These are phyloP conservation scores for Eueides isabella DNA, from an alignment of 1,140 invertebrate genomes.

Conservation along the genomic window DNA sequence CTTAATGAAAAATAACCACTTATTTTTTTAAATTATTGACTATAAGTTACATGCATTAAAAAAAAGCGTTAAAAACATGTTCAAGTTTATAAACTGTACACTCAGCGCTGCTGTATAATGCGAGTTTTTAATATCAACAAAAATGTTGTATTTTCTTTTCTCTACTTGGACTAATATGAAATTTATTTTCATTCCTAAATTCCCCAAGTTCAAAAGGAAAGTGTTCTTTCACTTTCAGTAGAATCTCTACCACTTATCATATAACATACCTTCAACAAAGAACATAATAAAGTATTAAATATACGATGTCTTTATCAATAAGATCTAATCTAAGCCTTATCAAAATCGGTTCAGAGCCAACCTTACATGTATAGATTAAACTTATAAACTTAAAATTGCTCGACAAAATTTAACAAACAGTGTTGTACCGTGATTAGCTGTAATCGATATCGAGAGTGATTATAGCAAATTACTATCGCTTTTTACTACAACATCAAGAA, in stretches of 20 bases:
- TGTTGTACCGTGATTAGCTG: constrained; percentile 17
- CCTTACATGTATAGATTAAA: constrained; percentile 7
- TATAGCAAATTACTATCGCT: constrained; percentile 21
- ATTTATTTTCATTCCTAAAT: too few relatives aligned
- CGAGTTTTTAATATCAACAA: too few relatives aligned
- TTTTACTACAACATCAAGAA: neutral
- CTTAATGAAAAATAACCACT: too few relatives aligned
- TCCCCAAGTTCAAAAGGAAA: too few relatives aligned
- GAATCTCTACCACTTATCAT: neutral
- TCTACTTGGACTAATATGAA: too few relatives aligned
- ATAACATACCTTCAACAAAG: neutral
- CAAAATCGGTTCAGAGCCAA: neutral
- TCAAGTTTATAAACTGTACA: too few relatives aligned
- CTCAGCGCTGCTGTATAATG: too few relatives aligned
- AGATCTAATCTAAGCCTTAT: constrained; percentile 5
- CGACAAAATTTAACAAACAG: constrained; percentile 19
- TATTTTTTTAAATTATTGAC: too few relatives aligned
- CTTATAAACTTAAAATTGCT: constrained; percentile 16
- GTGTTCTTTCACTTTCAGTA: neutral
- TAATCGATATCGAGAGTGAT: constrained; percentile 24
- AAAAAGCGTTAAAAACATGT: too few relatives aligned
- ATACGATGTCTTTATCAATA: neutral
- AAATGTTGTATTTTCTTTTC: too few relatives aligned
- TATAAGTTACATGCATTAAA: too few relatives aligned
- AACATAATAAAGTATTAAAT: neutral